Base-by-base conservation (phyloP, 2,888 invertebrate genomes). In the Drosophila barbarae region DNA sequence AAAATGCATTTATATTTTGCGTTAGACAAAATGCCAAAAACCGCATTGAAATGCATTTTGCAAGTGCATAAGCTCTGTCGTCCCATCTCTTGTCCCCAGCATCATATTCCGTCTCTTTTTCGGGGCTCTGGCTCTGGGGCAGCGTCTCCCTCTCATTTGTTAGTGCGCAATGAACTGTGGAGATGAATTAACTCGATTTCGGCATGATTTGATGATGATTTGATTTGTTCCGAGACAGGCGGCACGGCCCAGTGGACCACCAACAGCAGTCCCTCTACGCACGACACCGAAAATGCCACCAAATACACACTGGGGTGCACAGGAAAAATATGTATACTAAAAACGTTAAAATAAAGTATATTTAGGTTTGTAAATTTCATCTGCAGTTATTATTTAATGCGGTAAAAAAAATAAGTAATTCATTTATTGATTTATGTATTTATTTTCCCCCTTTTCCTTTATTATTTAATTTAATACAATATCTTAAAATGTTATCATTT, bases 161-260 rank as follows among this genome's bases (percentile, higher is more conserved):
- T 69, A 46, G 63, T 73, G 64, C 50, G 61, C 76, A 74, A 67
- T 78, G 79, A 78, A 84, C 81, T 77, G 76, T 63, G 69, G 57
- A 60, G 53, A 60, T 64, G 84, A 84, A 79, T 79, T 79, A 79
- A 84, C 72, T 79, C 69, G 73, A 81, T 76, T 78, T 81, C 55
- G 82, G 60, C 54, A 63, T 81, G 84, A 84, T 79, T 81, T 78
- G 84, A 81, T 84, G 79, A 71, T 84, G 71, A 79, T 79, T 79
- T 82, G 79, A 84, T 79, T 79, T 63, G 42, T 51, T 50, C 61
- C 51, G 61, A 63, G 61, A 64, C 61, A 63, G 36, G 64, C 61
- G 51, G 69, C 57, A 60, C 53, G 70, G 64, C 54, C 53, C 61
- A 61, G 63, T 42, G 59, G 55, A 55, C 63, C 73, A 30, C 39